phyloP scores from a whole-genome alignment of 35 echinoderm and acorn worm genomes.

The Heliocidaris erythrogramma region DNA sequence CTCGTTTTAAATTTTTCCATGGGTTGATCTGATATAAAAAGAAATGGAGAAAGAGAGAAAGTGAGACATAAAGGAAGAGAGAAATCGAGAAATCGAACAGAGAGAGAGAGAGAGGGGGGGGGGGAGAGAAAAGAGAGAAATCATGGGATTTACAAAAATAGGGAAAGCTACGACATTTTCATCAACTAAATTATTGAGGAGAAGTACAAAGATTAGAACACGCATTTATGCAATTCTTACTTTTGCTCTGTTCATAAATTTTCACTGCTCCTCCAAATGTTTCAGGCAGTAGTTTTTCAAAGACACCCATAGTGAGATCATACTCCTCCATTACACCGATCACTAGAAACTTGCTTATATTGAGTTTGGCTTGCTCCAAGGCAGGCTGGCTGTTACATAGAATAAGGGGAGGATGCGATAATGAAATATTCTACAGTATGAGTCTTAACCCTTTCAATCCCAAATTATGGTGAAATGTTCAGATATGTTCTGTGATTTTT shows the following conservation, averaged over 20 bases:
- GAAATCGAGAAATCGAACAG: too few species aligned
- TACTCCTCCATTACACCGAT: slow-evolving; percentile 22
- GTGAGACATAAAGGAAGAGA: background rate
- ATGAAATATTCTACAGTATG: too few species aligned
- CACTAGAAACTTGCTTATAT: background rate
- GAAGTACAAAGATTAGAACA: too few species aligned
- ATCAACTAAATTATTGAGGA: too few species aligned
- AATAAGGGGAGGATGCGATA: background rate
- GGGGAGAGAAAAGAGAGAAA: too few species aligned
- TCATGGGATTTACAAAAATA: too few species aligned
- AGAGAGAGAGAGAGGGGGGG: too few species aligned
- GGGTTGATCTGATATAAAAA: background rate
- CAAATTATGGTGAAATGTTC: too few species aligned
- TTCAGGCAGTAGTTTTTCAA: slow-evolving; percentile 22
- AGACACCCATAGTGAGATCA: background rate
- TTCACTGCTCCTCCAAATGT: slow-evolving; percentile 34
- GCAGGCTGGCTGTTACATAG: too few species aligned
- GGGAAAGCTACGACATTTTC: too few species aligned
- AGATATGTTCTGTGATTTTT: too few species aligned
- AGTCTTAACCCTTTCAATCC: too few species aligned
- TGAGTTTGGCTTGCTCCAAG: slow-evolving; percentile 19
- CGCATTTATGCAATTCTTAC: background rate
- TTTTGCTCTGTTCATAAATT: slow-evolving; percentile 4
- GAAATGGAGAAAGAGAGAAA: background rate
- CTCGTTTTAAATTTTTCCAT: slow-evolving; percentile 7